Evolutionary conservation across 2,797 vertebrate species (phyloP).

Genomic region (Mormyrus proboscirostris): DNA sequence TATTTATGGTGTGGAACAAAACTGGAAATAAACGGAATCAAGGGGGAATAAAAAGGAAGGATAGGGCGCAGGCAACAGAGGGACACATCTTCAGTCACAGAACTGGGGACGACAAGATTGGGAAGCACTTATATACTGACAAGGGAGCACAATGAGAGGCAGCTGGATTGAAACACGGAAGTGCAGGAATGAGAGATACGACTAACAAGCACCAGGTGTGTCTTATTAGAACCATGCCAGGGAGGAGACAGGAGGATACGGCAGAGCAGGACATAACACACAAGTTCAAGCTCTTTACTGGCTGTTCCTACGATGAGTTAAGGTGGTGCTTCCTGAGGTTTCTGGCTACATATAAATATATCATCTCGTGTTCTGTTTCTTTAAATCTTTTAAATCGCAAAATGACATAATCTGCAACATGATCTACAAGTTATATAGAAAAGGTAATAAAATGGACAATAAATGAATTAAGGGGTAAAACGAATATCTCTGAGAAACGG

Average conservation of each 20-base stretch:
- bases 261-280: background rate
- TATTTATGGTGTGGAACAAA: background rate
- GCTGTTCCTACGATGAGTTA: background rate
- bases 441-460: background rate
- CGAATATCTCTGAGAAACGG: background rate
- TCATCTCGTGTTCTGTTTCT: background rate
- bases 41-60: background rate
- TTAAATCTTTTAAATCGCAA: background rate
- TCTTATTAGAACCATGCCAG: background rate
- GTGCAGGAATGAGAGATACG: background rate
- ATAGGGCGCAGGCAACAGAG: background rate
- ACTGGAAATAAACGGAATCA: background rate
- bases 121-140: background rate
- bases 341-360: background rate
- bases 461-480: background rate
- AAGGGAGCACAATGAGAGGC: background rate
- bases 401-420: background rate
- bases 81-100: background rate
- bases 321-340: background rate
- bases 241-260: background rate
- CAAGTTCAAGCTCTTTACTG: background rate
- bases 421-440: background rate
- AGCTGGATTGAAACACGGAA: background rate
- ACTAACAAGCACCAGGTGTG: background rate
- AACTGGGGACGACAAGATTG: background rate